phyloP scores from a whole-genome alignment of 2,113 vertebrate species.

The Triplophysa siluroides region DNA sequence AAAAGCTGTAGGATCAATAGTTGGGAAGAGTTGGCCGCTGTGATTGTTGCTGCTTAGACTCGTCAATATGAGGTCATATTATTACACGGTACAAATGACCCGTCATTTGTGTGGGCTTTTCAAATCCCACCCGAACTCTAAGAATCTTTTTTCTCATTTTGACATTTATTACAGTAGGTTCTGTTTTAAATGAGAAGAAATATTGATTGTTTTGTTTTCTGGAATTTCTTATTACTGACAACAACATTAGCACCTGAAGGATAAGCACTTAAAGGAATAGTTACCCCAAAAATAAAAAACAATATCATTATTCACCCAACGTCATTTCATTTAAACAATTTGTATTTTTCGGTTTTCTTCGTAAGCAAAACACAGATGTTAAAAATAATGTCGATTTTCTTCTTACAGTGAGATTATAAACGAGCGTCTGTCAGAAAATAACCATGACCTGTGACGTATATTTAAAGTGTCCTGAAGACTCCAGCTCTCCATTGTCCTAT shows the following conservation, averaged over 20 bases:
- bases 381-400: no score
- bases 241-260: conserved; percentile 60
- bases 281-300: no score
- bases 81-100: conserved; percentile 32
- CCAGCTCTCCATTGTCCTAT: no score
- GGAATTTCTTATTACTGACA: conserved; percentile 38
- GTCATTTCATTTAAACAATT: no score
- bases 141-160: conserved; percentile 3
- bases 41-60: conserved; percentile 27
- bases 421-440: no score
- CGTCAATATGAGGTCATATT: conserved; percentile 42
- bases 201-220: conserved; percentile 18
- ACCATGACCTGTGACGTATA: no score
- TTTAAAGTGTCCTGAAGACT: no score
- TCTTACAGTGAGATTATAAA: no score
- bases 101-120: conserved; percentile 17
- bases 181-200: not conserved
- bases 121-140: conserved; percentile 5
- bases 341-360: no score
- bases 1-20: conserved; percentile 45
- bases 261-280: no score
- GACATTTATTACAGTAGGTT: not conserved
- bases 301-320: no score
- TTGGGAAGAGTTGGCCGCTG: conserved; percentile 21
- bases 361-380: no score